Evolutionary conservation across 2,797 vertebrate species (phyloP).

Genomic region (Siniperca undulata): DNA sequence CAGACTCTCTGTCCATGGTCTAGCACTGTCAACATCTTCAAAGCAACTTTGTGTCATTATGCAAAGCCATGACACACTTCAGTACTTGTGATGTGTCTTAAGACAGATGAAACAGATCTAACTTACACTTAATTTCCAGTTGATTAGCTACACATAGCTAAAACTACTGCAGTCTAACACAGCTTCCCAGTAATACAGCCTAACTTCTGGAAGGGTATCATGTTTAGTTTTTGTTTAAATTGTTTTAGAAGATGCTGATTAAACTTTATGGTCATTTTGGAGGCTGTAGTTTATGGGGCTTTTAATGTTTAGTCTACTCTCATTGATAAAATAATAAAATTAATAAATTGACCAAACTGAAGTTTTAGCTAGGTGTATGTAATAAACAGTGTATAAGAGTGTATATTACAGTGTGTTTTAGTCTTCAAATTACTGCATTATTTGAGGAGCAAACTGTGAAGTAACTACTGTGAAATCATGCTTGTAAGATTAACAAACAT

Average conservation of each 20-base stretch:
- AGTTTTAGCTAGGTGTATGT: not conserved
- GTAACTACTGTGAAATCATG: not conserved
- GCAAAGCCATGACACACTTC: not conserved
- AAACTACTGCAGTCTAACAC: not conserved
- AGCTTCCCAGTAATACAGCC: not conserved
- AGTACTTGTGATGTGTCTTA: not conserved
- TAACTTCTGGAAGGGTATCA: not conserved
- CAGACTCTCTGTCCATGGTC: not conserved
- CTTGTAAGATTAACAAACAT: not conserved
- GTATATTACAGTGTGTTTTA: not conserved
- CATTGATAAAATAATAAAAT: not conserved
- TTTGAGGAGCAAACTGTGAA: not conserved
- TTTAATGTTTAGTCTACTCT: not conserved
- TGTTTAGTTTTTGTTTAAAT: not conserved
- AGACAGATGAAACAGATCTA: not conserved
- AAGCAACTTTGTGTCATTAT: slow-evolving; percentile 14
- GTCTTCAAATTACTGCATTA: not conserved
- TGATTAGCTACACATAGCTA: not conserved
- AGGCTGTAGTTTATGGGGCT: not conserved
- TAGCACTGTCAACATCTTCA: not conserved
- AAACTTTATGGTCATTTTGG: not conserved
- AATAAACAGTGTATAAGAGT: not conserved
- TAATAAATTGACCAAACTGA: not conserved
- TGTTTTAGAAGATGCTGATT: not conserved
- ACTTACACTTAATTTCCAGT: not conserved